Evolutionary conservation across 2,888 invertebrate genomes (phyloP), one percentile per base, ranked within the genome.

Genomic region (Disparrhopalites patrizii): DNA sequence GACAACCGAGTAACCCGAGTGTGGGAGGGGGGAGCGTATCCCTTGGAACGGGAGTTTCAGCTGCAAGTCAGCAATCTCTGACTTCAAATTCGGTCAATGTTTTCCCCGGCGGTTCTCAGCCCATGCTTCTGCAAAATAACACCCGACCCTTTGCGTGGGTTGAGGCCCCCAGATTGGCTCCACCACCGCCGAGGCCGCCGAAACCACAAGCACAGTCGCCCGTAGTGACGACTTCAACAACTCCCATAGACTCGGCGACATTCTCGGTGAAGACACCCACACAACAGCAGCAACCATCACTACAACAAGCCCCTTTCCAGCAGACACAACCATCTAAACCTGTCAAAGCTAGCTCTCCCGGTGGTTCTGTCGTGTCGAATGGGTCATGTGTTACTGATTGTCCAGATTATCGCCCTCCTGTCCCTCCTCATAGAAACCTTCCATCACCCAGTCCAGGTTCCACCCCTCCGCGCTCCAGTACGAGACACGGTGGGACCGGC

Each of bases 331-430:
- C 60, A 54, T 65, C 56, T 0, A 60, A 66, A 8, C 58, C 70
- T 18, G n/a, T n/a, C n/a, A n/a, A n/a, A n/a, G 58, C 69, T 8
- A 66, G 62, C 38, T 30, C 47, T 15, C 57, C 27, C 5, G 43
- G n/a, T 23, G 56, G 52, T 18, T 23, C 43, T 23, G 52, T n/a
- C 5, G 30, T 28, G 20, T n/a, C n/a, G n/a, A 47, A 23, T 66
- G 31, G 64, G 20, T 73, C 82, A 82, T n/a, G n/a, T n/a, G 43
- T 5, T 57, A 83, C 69, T 62, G 79, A 82, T 77, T 66, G 70
- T 61, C 85, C 85, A 76, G 89, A 90, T 72, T 91, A 92, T 81
- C 85, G 88, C 74, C 91, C 92, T 3, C 91, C 91, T n/a, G 90
- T 92, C 64, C 92, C 92, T 25, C 93, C 91, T 31, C 92, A 92